Evolutionary conservation across 2,797 vertebrate genomes (phyloP).

Genomic region (Syncerus caffer): DNA sequence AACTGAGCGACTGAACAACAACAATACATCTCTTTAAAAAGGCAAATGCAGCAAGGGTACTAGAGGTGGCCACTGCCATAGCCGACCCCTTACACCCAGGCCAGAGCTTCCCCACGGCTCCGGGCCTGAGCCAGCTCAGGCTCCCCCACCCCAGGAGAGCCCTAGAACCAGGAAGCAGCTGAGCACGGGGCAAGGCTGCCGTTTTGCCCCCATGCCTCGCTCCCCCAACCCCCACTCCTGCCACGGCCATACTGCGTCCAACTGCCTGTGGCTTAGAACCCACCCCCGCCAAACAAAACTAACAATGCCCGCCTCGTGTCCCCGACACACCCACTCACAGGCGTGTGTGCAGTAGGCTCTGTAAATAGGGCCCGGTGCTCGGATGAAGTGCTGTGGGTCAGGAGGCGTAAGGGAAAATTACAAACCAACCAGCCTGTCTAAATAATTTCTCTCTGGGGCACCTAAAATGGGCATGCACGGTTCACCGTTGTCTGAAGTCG

Average conservation of each 20-base stretch:
- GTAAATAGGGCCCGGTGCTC: background rate
- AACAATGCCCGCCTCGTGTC: background rate
- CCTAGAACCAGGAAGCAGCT: background rate
- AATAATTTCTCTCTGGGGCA: constrained; percentile 17
- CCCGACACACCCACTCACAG: rapidly evolving
- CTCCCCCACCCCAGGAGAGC: background rate
- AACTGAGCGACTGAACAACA: background rate
- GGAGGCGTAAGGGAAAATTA: constrained; percentile 13
- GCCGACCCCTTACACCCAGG: background rate
- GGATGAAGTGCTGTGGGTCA: background rate
- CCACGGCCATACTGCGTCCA: background rate
- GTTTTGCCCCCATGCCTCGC: background rate
- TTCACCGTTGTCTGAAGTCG: background rate
- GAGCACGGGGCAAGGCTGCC: background rate
- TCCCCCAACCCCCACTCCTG: background rate
- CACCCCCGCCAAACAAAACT: background rate
- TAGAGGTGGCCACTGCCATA: no score
- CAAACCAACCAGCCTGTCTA: background rate
- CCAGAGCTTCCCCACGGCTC: background rate
- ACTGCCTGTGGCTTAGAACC: background rate
- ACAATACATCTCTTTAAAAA: background rate
- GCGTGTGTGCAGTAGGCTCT: background rate
- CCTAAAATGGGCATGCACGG: constrained; percentile 17
- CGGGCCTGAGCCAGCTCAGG: background rate
- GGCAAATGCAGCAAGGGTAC: background rate